Evolutionary conservation across 2,888 invertebrate genomes (phyloP), one percentile per base, ranked within the genome.

Genomic region (Nymphalis urticae): DNA sequence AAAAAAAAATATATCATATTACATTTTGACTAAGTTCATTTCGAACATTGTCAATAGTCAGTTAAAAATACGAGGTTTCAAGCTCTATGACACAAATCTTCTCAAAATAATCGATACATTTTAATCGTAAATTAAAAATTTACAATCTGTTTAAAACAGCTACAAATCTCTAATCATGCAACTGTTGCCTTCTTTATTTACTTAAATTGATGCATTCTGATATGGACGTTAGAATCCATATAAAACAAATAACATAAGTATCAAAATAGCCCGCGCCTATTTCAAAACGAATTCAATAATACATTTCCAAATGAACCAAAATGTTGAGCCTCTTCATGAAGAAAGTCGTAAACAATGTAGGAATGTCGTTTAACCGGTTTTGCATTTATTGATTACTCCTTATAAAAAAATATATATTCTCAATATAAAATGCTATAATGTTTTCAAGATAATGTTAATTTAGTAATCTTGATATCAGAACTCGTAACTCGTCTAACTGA

Each of bases 321-420:
- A 56, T 69, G 62, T 56, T 72, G 64, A 70, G 66, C 54, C 54
- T 59, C 64, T 69, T 58, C 72, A 66, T 72, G 63, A 61, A 66
- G 68, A 71, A 71, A 72, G 72, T 68, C 69, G 68, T 72, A 72
- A 72, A 69, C 65, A 73, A 68, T 66, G 36, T 60, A n/a, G 72
- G 72, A 73, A 77, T 77, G 79, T 77, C 77, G 81, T 80, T 75
- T 75, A 73, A 77, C 75, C 69, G 70, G 72, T 73, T 72, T 62
- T 67, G 66, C 54, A 69, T 71, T 64, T 64, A 73, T 68, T 59
- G 74, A 77, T 73, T 75, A 72, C 70, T 72, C 75, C 72, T 79
- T 80, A 78, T 58, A 42, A 58, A 58, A 58, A 10, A 58, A 58
- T 42, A 42, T 42, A 58, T 54, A 58, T 58, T 58, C 58, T 42